Evolutionary conservation across 1,140 invertebrate genomes (phyloP).

Genomic region (Scaptomyza pallida): DNA sequence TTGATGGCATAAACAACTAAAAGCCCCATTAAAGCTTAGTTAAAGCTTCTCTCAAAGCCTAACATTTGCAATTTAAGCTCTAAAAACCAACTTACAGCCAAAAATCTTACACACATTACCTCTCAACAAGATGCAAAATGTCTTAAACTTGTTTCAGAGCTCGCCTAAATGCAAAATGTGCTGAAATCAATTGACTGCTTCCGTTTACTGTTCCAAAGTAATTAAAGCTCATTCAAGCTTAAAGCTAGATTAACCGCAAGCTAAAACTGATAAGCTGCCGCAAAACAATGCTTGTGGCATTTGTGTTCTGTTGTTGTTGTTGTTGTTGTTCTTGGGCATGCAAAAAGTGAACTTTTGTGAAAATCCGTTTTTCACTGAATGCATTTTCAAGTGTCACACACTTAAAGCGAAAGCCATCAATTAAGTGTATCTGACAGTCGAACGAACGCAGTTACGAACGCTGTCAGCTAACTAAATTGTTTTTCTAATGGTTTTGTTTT

Average conservation of each 20-base stretch:
- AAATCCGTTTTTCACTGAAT: constrained; percentile 5
- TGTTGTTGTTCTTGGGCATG: not conserved
- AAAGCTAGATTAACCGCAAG: not conserved
- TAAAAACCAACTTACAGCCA: too few relatives aligned
- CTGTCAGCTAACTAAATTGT: constrained; percentile 40
- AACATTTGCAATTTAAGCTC: too few relatives aligned
- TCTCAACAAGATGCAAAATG: too few relatives aligned
- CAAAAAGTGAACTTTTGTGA: not conserved
- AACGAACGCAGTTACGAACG: constrained; percentile 3
- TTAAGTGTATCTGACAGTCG: constrained; percentile 39
- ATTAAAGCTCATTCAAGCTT: not conserved
- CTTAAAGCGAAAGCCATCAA: constrained; percentile 31
- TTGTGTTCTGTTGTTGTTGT: too few relatives aligned
- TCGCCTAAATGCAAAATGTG: not conserved
- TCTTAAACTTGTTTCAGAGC: not conserved
- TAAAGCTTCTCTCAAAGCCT: too few relatives aligned
- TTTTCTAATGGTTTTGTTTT: constrained; percentile 38
- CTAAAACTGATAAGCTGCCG: not conserved
- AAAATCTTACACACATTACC: too few relatives aligned
- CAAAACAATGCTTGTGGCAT: not conserved
- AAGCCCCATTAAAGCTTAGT: too few relatives aligned
- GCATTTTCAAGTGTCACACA: constrained; percentile 16
- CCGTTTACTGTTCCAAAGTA: not conserved
- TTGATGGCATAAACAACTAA: too few relatives aligned
- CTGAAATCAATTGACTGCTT: too few relatives aligned